Evolutionary conservation across 2,888 invertebrate genomes (phyloP), one percentile per base, ranked within the genome.

Genomic region (Tenthredo livida): DNA sequence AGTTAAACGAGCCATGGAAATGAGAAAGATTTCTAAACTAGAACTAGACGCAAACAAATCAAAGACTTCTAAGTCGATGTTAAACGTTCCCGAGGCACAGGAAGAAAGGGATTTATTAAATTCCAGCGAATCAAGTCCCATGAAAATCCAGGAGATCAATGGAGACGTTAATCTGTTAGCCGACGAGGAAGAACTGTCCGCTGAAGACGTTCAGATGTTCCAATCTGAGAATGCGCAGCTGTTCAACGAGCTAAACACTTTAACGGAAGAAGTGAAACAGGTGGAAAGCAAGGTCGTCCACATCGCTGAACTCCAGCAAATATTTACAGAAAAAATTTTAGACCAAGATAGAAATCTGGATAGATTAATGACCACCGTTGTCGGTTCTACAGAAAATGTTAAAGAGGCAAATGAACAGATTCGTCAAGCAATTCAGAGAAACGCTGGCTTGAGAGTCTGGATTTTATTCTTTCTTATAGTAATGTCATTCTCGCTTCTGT

Each of bases 401-500:
- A 97, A 97, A 91, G 98, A 98, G 93, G 99, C 98, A 0, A 99
- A 99, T 94, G 98, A 99, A 91, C 98, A 99, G 94, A 98, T 99
- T 84, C 95, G 98, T 88, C 97, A 99, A 94, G 99, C 99, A 0
- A 99, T 99, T 91, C 98, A 99, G 93, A 96, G 98, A 87, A 99
- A 99, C 94, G 99, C 99, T 0, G 98, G 99, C 0, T 95, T 99
- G 61, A 95, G 99, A 89, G 98, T 98, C 17, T 99, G 98, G 95
- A 96, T 99, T 85, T 94, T 99, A 43, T 99, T 99, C 94, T 99
- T 99, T 92, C 94, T 99, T 84, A 94, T 99, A 88, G 98, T 99
- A 61, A 97, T 99, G 96, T 98, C 99, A 61, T 98, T 99, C 93
- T 97, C 98, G 29, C 94, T 99, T 83, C 94, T 99, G 12, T 99